These are phyloP conservation scores for Lepidochrysops patricia DNA, from an alignment of 2,888 invertebrate species.

Conservation along the genomic window DNA sequence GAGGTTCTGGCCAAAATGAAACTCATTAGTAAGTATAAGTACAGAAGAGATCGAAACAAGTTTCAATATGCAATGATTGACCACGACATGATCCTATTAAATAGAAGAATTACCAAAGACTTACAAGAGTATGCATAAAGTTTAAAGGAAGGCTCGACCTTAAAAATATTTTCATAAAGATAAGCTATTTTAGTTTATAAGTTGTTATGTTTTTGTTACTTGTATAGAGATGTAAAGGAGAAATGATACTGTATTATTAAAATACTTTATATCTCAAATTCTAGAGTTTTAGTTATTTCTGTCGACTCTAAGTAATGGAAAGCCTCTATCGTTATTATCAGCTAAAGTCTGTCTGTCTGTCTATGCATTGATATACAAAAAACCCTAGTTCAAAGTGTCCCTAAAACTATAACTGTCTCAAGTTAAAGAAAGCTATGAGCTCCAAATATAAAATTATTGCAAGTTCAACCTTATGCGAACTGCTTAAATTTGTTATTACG, in stretches of 20 bases:
- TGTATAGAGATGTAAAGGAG: not conserved
- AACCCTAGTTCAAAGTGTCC: no score
- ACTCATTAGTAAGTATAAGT: not conserved
- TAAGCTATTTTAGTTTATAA: not conserved
- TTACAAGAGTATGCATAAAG: not conserved
- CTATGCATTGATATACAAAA: no score
- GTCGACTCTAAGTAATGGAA: no score
- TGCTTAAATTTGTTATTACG: no score
- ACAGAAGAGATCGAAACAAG: not conserved
- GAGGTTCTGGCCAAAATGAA: constrained; percentile 24
- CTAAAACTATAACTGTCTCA: no score
- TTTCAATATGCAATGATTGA: not conserved
- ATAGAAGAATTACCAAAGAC: not conserved
- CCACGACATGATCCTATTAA: not conserved
- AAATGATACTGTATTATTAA: not conserved
- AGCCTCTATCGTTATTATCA: no score
- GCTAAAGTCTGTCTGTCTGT: no score
- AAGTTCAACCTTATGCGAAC: no score
- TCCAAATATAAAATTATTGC: no score
- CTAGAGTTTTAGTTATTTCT: no score
- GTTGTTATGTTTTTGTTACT: not conserved
- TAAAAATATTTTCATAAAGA: not conserved
- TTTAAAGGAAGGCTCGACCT: not conserved
- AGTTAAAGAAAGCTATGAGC: no score
- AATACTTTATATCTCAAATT: no score